phyloP scores from a whole-genome alignment of 2,113 vertebrate species.

The Platichthys stellatus region DNA sequence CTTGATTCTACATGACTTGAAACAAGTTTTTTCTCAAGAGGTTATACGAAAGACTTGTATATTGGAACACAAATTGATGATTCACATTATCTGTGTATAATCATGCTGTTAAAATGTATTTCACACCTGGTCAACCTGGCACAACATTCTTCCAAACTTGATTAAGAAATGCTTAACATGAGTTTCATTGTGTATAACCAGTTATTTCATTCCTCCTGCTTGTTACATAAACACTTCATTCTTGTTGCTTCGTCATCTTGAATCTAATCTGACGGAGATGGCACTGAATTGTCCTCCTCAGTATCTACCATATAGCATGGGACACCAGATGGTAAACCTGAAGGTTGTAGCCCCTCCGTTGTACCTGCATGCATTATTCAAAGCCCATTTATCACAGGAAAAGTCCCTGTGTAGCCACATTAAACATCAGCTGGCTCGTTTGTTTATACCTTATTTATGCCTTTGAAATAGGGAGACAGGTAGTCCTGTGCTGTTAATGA shows the following conservation, averaged over 20 bases:
- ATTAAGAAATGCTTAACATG: too few relatives aligned
- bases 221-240: constrained; percentile 23
- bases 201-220: constrained; percentile 1
- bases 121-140: neutral
- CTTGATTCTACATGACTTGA: too few relatives aligned
- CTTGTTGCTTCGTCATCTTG: neutral
- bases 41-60: too few relatives aligned
- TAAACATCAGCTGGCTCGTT: constrained; percentile 61
- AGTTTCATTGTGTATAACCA: neutral
- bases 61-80: too few relatives aligned
- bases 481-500: constrained; percentile 58
- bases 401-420: constrained; percentile 59
- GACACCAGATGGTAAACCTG: constrained; percentile 70
- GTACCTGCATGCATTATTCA: constrained; percentile 75
- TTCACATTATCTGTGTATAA: neutral
- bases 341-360: constrained; percentile 65
- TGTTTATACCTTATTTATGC: constrained; percentile 70
- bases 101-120: neutral
- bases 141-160: neutral
- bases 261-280: constrained; percentile 9
- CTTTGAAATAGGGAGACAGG: constrained; percentile 52
- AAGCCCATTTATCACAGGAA: constrained; percentile 69
- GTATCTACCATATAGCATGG: constrained; percentile 27
- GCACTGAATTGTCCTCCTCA: constrained; percentile 27
- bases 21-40: too few relatives aligned